These are phyloP conservation scores for Microcebus lehilahytsara DNA, from an alignment of 2,113 vertebrate species.

Conservation along the genomic window DNA sequence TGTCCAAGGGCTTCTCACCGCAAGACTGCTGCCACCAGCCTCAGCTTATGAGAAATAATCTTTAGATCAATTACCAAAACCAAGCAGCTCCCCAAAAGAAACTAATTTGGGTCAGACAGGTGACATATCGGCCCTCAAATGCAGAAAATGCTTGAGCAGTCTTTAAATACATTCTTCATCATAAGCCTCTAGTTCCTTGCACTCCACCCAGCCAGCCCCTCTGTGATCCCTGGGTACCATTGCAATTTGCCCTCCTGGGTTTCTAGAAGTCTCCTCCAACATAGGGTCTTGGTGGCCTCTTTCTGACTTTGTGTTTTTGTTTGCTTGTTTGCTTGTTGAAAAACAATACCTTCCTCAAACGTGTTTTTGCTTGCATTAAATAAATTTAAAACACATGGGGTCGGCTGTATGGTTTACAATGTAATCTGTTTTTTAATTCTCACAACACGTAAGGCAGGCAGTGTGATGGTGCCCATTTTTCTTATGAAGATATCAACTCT, in stretches of 20 bases:
- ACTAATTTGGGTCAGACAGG: background rate
- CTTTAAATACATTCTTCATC: background rate
- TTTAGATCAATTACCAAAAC: background rate
- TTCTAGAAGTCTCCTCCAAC: background rate
- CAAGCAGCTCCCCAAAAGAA: background rate
- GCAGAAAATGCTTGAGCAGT: background rate
- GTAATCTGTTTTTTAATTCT: background rate
- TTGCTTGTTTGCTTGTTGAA: background rate
- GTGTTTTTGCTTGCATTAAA: slow-evolving; percentile 13
- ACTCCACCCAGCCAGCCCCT: background rate
- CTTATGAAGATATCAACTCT: background rate
- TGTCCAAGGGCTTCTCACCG: background rate
- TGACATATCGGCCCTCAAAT: background rate
- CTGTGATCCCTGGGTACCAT: too few relatives aligned
- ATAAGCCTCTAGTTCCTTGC: background rate
- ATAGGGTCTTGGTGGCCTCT: background rate
- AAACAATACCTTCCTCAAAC: background rate
- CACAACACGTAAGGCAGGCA: background rate
- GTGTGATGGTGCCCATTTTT: background rate
- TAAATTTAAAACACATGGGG: background rate
- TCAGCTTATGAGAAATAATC: background rate
- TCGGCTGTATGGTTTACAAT: background rate
- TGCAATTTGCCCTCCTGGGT: background rate
- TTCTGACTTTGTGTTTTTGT: background rate
- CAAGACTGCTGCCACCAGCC: background rate